Percentiles rank a stretch among this genome's conserved stretches.
These are phyloP conservation scores for Thamnophis sirtalis DNA, from an alignment of 2,113 vertebrate genomes.

Conservation along the genomic window DNA sequence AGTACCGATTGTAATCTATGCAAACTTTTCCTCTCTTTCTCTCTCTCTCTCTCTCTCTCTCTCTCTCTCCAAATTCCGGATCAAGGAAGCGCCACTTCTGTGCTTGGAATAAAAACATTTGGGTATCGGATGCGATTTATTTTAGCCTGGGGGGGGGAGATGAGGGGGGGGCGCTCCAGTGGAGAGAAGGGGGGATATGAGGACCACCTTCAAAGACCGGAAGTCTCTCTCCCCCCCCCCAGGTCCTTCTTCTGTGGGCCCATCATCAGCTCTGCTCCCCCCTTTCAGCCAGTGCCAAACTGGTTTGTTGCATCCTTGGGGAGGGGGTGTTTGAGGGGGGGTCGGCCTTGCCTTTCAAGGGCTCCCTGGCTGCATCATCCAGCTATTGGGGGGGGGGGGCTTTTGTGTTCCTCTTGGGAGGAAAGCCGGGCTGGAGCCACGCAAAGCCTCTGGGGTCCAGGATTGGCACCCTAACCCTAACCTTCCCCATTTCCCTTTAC, in stretches of 20 bases:
- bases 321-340: neutral
- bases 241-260: neutral
- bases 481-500: neutral
- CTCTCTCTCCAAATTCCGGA: neutral
- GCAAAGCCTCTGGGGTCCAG: no score
- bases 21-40: neutral
- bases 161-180: neutral
- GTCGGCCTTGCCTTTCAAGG: neutral
- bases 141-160: neutral
- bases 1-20: slow-evolving; percentile 17
- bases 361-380: neutral
- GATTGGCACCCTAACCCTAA: neutral
- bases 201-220: neutral
- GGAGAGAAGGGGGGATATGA: no score
- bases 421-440: neutral
- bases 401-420: neutral
- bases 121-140: neutral
- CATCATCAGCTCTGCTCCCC: neutral
- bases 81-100: neutral
- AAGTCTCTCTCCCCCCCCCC: neutral
- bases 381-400: neutral
- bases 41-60: no score
- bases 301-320: neutral
- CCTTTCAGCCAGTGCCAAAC: neutral
- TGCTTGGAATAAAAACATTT: neutral